Base-by-base conservation (phyloP, 2,113 vertebrate genomes). In the Gracilinanus agilis region DNA sequence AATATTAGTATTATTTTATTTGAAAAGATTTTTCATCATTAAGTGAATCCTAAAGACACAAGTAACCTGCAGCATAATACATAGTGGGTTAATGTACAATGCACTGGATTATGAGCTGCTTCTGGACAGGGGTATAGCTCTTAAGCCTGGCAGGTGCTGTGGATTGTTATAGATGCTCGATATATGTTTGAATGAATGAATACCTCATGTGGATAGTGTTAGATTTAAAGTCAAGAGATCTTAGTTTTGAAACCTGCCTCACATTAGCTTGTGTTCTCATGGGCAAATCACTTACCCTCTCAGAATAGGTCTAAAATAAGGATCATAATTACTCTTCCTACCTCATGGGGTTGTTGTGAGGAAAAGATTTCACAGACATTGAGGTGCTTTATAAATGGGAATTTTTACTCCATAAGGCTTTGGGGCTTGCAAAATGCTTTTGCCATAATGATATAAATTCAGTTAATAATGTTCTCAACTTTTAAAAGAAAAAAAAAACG, bases 1-100 rank as follows among this genome's bases (percentile, higher is more conserved):
- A 29, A 0, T 89, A 10, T 95, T 93, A 88, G 24, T 95, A 97
- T 97, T 96, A 94, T 90, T 96, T 97, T 55, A 96, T 95, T 95
- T 96, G 54, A 55, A 95, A 95, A 93, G 16, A 2, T 40, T 40
- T 40, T 40, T 21, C n/a, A 40, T 19, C 67, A 83, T 83, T 83
- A 40, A 21, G n/a, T 19, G 40, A 21, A 83, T 83, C 34, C 67
- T 40, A 40, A 83, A 83, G 40, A 21, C n/a, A 83, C n/a, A 83
- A 83, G n/a, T 83, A 40, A 16, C n/a, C 67, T 9, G n/a, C 21
- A 83, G 40, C 8, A 40, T 83, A 83, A 40, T 83, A 8, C 34
- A 83, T 83, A 40, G 5, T 83, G n/a, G 21, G n/a, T 83, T 40
- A 2, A 0, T 40, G 19, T 40, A 23, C 13, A 75, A 83, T 40